These are phyloP conservation scores for Dinomys branickii DNA, from an alignment of 2,113 vertebrate genomes.

Conservation along the genomic window DNA sequence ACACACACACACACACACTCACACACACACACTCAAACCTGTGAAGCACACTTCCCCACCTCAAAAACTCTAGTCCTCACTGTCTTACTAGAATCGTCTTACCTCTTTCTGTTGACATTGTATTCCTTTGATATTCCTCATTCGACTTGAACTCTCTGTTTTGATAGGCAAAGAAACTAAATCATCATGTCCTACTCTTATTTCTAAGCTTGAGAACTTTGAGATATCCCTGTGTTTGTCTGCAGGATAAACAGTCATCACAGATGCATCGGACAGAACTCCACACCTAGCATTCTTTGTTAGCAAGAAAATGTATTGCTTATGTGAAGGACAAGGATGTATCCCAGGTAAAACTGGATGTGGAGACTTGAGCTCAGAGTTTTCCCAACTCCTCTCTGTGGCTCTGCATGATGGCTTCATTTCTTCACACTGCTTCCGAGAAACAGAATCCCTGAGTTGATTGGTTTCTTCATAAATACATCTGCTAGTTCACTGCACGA, in stretches of 20 bases:
- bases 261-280: not conserved
- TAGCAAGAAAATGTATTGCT: not conserved
- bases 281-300: not conserved
- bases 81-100: not conserved
- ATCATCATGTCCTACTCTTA: not conserved
- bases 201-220: not conserved
- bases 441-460: accelerated
- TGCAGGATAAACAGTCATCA: no score
- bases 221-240: not conserved
- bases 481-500: not conserved
- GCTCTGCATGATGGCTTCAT: not conserved
- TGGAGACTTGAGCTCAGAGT: not conserved
- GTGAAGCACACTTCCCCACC: not conserved
- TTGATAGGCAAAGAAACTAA: not conserved
- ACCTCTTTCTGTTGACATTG: not conserved
- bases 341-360: not conserved
- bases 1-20: not conserved
- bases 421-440: not conserved
- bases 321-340: not conserved
- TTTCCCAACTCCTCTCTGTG: not conserved
- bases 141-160: not conserved
- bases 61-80: not conserved
- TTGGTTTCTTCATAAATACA: not conserved
- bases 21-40: not conserved
- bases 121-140: not conserved